Percentiles rank a stretch among this genome's conserved stretches.
phyloP scores from a whole-genome alignment of 2,113 vertebrate species.

The Motacilla alba region DNA sequence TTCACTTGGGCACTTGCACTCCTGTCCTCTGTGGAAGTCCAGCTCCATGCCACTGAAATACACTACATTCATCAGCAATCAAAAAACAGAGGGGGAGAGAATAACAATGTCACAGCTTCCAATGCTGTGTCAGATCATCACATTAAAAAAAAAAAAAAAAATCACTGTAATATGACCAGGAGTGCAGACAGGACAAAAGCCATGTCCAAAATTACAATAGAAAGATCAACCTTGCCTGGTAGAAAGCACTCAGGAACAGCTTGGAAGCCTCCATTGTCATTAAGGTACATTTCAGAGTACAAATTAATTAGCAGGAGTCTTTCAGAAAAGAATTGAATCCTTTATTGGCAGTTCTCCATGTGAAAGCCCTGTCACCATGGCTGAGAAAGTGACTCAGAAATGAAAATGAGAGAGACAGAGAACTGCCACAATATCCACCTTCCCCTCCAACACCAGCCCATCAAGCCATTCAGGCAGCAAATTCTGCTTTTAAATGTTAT shows the following conservation, averaged over 20 bases:
- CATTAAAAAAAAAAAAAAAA: background rate
- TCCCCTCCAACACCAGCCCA: background rate
- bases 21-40: background rate
- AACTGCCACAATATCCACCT: background rate
- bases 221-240: background rate
- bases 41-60: background rate
- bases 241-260: background rate
- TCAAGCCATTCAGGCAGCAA: background rate
- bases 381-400: constrained; percentile 34
- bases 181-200: background rate
- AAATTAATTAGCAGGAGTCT: constrained; percentile 39
- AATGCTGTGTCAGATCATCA: background rate
- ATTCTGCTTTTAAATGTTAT: constrained; percentile 26
- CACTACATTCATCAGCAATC: background rate
- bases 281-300: background rate
- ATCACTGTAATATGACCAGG: background rate
- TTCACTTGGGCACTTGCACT: background rate
- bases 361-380: background rate
- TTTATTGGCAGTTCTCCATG: background rate
- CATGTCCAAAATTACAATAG: background rate
- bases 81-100: background rate
- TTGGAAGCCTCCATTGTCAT: background rate
- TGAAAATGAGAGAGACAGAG: background rate
- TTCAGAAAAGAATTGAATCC: background rate
- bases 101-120: background rate